Conservation (phyloP, 2,888 invertebrate species). For the Brenthis daphne region DNA sequence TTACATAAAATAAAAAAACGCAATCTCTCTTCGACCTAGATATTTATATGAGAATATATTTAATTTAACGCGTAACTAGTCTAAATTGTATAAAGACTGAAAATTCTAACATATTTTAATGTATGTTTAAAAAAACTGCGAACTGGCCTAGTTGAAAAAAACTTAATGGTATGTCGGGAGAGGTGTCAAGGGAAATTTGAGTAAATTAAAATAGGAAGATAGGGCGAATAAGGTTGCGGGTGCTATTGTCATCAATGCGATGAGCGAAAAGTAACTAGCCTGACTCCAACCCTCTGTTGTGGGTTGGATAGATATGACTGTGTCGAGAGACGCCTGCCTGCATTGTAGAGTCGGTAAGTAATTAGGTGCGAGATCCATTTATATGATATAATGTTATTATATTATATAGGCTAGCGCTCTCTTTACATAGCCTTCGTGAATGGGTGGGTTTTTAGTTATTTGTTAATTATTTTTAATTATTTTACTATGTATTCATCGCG, state of each 20-base stretch:
- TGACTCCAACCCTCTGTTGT: conserved; percentile 39
- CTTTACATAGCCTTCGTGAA: conserved; percentile 8
- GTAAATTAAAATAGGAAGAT: conserved; percentile 83
- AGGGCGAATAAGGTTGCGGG: conserved; percentile 71
- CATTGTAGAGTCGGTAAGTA: conserved; percentile 72
- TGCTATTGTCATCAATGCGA: conserved; percentile 65
- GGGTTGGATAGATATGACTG: conserved; percentile 40
- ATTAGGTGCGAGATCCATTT: conserved; percentile 68
- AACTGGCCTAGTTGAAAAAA: conserved; percentile 43
- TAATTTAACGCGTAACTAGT: not conserved
- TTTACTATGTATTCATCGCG: not conserved
- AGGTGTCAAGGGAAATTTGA: conserved; percentile 83
- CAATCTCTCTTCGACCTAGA: conserved; percentile 12
- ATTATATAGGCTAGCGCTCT: conserved; percentile 25
- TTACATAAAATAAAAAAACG: not conserved
- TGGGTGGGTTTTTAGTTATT: conserved; percentile 28
- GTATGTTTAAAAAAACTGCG: conserved; percentile 24
- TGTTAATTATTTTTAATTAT: conserved; percentile 21
- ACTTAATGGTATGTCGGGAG: conserved; percentile 63
- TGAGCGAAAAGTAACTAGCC: conserved; percentile 69
- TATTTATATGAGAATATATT: not conserved
- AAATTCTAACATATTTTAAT: conserved; percentile 23
- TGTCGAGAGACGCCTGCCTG: conserved; percentile 55
- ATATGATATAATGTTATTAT: conserved; percentile 49
- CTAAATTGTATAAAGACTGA: not conserved